Base-by-base conservation (phyloP, 2,888 invertebrate genomes). In the Panzeria rudis region DNA sequence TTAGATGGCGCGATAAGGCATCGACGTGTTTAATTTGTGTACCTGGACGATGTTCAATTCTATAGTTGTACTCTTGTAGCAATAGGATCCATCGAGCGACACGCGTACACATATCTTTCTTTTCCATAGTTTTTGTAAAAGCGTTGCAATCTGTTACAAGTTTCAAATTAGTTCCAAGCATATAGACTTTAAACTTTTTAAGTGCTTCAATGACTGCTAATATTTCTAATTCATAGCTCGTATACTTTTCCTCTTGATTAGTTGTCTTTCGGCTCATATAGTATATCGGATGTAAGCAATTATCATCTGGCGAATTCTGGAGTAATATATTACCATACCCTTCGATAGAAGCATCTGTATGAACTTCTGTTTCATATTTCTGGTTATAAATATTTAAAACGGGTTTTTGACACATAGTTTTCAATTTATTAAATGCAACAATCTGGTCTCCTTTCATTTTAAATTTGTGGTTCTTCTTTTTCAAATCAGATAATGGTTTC, bases 171-270 rank as follows among this genome's bases (percentile, higher is more conserved):
- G 73, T 50, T 20, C 86, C 86, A 0, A 89, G 32, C 0, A 87
- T 85, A 85, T 88, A 88, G 9, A 87, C 79, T 11, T 87, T 71
- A 73, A 87, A 89, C 52, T 87, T 89, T 17, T 87, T 87, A 7
- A 89, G 44, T 2, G 88, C 87, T 38, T 77, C 83, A 15, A 89
- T 80, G 11, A 90, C 83, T 0, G 89, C 88, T 2, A 89, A 41
- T n/a, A 87, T 84, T 78, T 89, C 88, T 6, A 89, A 62, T 66
- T 88, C 87, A 23, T 90, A 89, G 86, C 66, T 81, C 0, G 68
- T 54, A 52, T 75, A 86, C 66, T 73, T 86, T 66, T 62, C 62
- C 29, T 86, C 83, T 23, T 54, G 56, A 1, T 66, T 56, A 47
- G 81, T 78, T 1, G 84, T 87, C 66, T 84, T 86, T 20, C 56